These are phyloP conservation scores for Drosophila pachea DNA, from an alignment of 1,140 invertebrate species.

Conservation along the genomic window DNA sequence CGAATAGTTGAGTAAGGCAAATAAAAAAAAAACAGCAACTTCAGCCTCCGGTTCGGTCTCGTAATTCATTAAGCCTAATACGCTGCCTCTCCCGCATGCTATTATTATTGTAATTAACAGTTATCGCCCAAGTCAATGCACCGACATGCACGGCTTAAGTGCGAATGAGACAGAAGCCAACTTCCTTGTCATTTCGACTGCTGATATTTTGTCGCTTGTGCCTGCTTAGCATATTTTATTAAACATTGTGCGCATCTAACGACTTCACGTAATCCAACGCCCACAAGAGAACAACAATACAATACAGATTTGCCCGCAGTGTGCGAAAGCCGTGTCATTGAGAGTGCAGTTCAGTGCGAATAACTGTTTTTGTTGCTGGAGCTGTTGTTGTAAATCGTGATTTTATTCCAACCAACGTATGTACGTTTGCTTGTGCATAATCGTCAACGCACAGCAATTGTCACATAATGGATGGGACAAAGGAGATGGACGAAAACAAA, in stretches of 20 bases:
- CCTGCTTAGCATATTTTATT: constrained; percentile 70
- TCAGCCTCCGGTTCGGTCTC: constrained; percentile 17
- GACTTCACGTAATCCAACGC: constrained; percentile 59
- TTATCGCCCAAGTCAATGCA: constrained; percentile 49
- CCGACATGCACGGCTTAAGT: constrained; percentile 25
- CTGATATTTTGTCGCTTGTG: constrained; percentile 39
- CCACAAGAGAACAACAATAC: constrained; percentile 18
- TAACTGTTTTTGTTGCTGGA: constrained; percentile 48
- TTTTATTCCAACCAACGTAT: neutral
- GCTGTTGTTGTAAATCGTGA: constrained; percentile 47
- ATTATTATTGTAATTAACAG: constrained; percentile 43
- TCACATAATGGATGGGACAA: constrained; percentile 24
- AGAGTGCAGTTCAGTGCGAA: constrained; percentile 31
- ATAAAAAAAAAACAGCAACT: constrained; percentile 12
- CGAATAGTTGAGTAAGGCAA: constrained; percentile 6
- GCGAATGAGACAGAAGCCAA: constrained; percentile 9
- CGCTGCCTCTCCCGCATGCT: constrained; percentile 5
- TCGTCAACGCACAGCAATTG: constrained; percentile 20
- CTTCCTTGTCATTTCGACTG: constrained; percentile 26
- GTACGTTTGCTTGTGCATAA: constrained; percentile 4
- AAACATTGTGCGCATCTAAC: constrained; percentile 64
- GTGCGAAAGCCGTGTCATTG: constrained; percentile 36
- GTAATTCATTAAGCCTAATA: neutral
- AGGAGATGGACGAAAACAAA: constrained; percentile 8
- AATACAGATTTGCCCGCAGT: constrained; percentile 42